Conservation (phyloP, 2,113 vertebrate species). For the Tragelaphus buxtoni region DNA sequence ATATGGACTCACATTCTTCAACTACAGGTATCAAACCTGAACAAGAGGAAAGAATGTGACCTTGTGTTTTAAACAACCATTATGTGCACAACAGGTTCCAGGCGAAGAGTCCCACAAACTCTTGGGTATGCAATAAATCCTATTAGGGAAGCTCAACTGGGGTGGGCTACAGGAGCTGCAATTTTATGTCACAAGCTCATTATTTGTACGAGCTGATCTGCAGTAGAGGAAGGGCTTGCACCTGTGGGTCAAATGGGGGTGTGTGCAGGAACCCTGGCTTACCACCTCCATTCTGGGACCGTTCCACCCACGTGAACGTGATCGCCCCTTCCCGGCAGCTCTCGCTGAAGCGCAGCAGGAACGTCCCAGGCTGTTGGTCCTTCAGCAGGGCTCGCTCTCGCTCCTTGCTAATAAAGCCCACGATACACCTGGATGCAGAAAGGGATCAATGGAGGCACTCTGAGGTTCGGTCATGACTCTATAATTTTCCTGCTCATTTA, state of each 20-base stretch:
- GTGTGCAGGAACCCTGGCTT: neutral
- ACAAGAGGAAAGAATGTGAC: neutral
- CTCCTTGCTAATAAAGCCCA: slow-evolving; percentile 98
- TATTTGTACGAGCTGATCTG: neutral
- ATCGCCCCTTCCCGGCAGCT: slow-evolving; percentile 96
- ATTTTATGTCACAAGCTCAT: neutral
- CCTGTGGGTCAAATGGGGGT: fast-evolving
- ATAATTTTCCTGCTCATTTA: neutral
- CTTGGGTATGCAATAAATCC: neutral
- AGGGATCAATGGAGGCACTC: neutral
- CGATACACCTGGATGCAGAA: slow-evolving; percentile 85
- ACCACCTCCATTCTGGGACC: slow-evolving; percentile 82
- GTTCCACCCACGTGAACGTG: slow-evolving; percentile 98
- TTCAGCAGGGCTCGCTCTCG: slow-evolving; percentile 88
- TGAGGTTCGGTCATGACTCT: neutral
- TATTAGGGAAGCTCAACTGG: neutral
- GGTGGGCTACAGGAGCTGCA: neutral
- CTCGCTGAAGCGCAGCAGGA: slow-evolving; percentile 96
- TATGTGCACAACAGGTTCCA: neutral
- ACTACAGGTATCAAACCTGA: neutral
- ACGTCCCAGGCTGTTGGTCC: slow-evolving; percentile 89
- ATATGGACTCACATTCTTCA: neutral
- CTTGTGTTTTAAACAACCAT: neutral
- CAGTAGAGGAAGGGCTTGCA: too few relatives aligned
- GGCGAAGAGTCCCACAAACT: neutral